Conservation (phyloP, 2,888 invertebrate species). For the Antitype chi region DNA sequence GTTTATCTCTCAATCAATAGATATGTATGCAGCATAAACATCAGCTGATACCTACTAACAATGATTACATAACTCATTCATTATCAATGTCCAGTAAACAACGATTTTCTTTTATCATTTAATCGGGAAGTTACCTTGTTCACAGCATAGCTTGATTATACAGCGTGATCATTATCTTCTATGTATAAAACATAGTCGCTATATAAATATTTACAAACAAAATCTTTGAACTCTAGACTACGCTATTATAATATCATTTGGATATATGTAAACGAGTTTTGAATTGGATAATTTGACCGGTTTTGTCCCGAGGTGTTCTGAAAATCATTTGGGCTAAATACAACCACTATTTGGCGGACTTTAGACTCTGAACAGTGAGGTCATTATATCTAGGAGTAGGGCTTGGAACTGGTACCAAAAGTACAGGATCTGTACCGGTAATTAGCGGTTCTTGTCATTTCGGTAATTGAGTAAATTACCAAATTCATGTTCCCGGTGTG, state of each 20-base stretch:
- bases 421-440: no score
- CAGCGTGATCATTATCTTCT: conserved; percentile 9
- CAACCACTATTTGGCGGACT: not conserved
- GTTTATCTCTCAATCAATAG: not conserved
- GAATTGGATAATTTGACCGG: conserved; percentile 41
- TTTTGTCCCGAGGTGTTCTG: conserved; percentile 44
- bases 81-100: conserved; percentile 1
- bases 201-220: conserved; percentile 29
- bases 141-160: conserved; percentile 5
- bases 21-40: not conserved
- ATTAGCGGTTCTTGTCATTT: no score
- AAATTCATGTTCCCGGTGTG: no score
- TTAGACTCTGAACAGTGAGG: not conserved
- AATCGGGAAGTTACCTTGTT: conserved; percentile 49
- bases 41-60: conserved; percentile 8
- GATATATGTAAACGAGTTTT: conserved; percentile 11
- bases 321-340: conserved; percentile 1
- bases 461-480: no score
- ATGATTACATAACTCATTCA: conserved; percentile 26
- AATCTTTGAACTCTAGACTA: conserved; percentile 36
- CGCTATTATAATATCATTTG: conserved; percentile 53
- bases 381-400: conserved; percentile 11
- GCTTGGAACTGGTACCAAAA: no score
- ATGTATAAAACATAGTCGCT: not conserved
- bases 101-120: conserved; percentile 22